phyloP scores from a whole-genome alignment of 1,140 invertebrate species.

The Pantala flavescens region DNA sequence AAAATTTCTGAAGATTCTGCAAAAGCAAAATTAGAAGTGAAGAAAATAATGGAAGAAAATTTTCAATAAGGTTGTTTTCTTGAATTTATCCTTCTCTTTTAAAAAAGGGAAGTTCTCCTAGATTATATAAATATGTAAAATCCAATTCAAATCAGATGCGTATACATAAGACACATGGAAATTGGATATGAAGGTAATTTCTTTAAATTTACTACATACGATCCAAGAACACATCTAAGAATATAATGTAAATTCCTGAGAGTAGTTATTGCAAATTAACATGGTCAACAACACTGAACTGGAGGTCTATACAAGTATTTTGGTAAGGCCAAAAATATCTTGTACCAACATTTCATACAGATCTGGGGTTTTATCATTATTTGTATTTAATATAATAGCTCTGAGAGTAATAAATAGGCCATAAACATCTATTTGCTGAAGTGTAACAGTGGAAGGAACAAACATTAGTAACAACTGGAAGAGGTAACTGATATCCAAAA shows the following conservation, averaged over 20 bases:
- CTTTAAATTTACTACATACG: background rate
- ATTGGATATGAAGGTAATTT: background rate
- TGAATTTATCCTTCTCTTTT: background rate
- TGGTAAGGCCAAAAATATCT: slow-evolving; percentile 2
- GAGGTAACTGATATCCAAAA: slow-evolving; percentile 1
- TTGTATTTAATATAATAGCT: background rate
- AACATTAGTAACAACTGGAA: slow-evolving; percentile 6
- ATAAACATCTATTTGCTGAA: background rate
- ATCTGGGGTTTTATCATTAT: background rate
- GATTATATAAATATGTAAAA: background rate
- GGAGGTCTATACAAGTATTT: slow-evolving; percentile 2
- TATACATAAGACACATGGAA: background rate
- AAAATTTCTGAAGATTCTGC: too few species aligned
- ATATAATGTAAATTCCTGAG: background rate
- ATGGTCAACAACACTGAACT: slow-evolving; percentile 1
- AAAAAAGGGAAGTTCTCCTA: background rate
- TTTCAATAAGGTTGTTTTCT: background rate
- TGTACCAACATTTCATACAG: background rate
- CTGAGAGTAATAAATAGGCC: background rate
- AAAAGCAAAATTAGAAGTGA: too few species aligned
- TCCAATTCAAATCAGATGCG: slow-evolving; percentile 1
- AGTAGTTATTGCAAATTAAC: slow-evolving; percentile 6
- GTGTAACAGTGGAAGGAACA: slow-evolving; percentile 1
- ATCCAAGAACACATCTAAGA: background rate
- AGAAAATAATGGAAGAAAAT: background rate